A percentile compares a stretch with the other conserved stretches of the same genome.
phyloP scores from a whole-genome alignment of 2,797 vertebrate genomes.

The Sibirionetta formosa region DNA sequence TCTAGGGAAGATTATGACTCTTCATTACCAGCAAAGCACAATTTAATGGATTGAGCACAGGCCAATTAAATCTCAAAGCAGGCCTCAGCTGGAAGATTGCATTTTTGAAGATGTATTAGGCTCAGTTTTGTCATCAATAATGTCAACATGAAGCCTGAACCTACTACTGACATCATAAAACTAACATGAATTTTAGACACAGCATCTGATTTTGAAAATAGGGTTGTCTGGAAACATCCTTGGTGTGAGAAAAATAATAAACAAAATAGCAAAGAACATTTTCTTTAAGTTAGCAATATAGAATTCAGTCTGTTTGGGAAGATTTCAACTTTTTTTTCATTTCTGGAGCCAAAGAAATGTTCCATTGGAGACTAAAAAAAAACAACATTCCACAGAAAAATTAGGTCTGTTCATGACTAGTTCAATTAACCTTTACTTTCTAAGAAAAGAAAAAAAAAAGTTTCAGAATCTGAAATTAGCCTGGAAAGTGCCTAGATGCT shows the following conservation, averaged over 20 bases:
- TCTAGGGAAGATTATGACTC: background rate
- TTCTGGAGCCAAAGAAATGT: background rate
- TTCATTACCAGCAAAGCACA: background rate
- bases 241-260: background rate
- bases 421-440: background rate
- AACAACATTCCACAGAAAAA: background rate
- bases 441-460: background rate
- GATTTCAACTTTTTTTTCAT: background rate
- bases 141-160: background rate
- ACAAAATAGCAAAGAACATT: background rate
- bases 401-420: background rate
- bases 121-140: background rate
- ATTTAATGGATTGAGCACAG: background rate
- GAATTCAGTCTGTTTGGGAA: background rate
- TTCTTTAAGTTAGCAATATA: background rate
- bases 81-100: background rate
- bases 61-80: background rate
- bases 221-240: background rate
- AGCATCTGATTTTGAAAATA: background rate
- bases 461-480: background rate
- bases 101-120: background rate
- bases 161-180: background rate
- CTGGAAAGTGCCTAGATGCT: background rate
- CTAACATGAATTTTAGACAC: background rate
- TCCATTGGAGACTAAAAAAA: rapidly evolving